Evolutionary conservation across 1,140 invertebrate species (phyloP).

Genomic region (Lepidurus couesii): DNA sequence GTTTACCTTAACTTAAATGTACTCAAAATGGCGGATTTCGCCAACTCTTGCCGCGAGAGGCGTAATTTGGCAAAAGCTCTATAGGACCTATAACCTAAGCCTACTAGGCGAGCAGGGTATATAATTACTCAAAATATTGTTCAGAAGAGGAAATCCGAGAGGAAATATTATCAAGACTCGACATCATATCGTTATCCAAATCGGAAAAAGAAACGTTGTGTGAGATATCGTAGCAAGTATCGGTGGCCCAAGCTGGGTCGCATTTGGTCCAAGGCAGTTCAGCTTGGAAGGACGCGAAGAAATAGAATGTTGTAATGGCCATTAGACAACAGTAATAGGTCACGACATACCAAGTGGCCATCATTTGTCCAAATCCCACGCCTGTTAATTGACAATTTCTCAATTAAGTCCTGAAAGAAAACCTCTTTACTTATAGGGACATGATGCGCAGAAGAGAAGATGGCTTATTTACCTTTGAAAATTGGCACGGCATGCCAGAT

Average conservation of each 20-base stretch:
- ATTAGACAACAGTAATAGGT: conserved; percentile 46
- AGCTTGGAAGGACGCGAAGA: conserved; percentile 41
- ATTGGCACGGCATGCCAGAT: conserved; percentile 73
- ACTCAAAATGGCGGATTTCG: too few species aligned
- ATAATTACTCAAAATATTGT: background rate
- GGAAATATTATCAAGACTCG: background rate
- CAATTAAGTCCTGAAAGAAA: background rate
- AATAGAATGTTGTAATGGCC: conserved; percentile 43
- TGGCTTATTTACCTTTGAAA: conserved; percentile 58
- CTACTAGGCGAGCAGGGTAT: too few species aligned
- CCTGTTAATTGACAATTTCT: conserved; percentile 39
- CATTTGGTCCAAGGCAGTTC: conserved; percentile 48
- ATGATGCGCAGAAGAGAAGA: background rate
- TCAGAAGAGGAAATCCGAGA: background rate
- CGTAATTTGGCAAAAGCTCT: too few species aligned
- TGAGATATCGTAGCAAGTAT: background rate
- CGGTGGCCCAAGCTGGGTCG: conserved; percentile 52
- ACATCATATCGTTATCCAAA: background rate
- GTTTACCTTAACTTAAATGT: too few species aligned
- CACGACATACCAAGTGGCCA: conserved; percentile 42
- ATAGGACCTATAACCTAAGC: too few species aligned
- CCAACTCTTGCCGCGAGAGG: too few species aligned
- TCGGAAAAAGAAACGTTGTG: background rate
- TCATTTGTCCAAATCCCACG: conserved; percentile 45
- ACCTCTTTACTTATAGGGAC: too few species aligned